Base-by-base conservation (phyloP, 2,797 vertebrate species). In the Hypotaenidia philippensis region DNA sequence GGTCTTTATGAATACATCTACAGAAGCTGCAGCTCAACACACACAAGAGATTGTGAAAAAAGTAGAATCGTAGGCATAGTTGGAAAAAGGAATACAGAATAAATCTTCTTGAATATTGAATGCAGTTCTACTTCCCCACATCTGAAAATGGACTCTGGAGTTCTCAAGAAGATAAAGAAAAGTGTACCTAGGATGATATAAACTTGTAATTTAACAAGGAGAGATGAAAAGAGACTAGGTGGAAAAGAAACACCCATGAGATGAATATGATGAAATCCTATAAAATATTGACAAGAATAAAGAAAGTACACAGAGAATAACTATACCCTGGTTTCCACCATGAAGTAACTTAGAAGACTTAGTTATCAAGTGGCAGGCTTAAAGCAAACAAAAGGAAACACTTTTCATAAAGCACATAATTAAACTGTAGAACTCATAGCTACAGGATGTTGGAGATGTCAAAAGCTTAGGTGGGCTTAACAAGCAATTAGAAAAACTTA, bases 381-480 rank as follows among this genome's bases (percentile, higher is more conserved):
- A 94, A 93, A 92, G 59, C 47, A 92, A 94, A 93, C 83, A 89
- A 92, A 90, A 90, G 92, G 95, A 93, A 95, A 90, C 47, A 69
- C 47, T 82, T 90, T 87, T 95, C 87, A 87, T n/a, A 72, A 84
- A 84, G 59, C 83, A 93, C 70, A 1, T 94, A 93, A 89, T 96
- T 93, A 87, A 94, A 82, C 41, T 47, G 34, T 57, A 87, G 57
- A 87, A 84, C 25, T 82, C 60, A 45, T 18, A 87, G 41, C 49
- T 72, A 50, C 81, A 87, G 81, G 53, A 95, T 72, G 81, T 65
- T 92, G 59, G 23, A 94, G 61, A 96, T 70, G 50, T 95, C 92
- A 84, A 89, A 95, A 94, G 41, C 74, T 59, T 72, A 90, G 50
- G 47, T 84, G 66, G 25, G 50, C 29, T 76, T 92, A 90, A 76